Conservation (phyloP, 2,797 vertebrate species). For the Anguilla pacifica region DNA sequence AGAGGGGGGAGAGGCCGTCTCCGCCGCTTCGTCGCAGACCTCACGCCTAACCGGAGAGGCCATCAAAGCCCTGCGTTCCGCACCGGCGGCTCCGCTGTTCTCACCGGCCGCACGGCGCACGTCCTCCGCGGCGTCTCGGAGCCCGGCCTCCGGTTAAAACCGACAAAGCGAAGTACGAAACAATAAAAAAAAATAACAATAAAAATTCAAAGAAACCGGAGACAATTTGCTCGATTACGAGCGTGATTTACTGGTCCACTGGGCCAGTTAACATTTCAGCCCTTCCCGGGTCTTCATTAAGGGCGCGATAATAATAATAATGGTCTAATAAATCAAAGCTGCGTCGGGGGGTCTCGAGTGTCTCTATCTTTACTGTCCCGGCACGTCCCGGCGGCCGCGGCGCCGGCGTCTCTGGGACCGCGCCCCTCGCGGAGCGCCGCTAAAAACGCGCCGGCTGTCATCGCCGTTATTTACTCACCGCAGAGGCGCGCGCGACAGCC, state of each 20-base stretch:
- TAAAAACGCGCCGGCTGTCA: not conserved
- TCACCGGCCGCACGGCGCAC: not conserved
- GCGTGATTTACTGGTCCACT: constrained; percentile 5
- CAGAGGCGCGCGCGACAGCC: not conserved
- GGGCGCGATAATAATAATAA: constrained; percentile 6
- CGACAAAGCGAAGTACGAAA: not conserved
- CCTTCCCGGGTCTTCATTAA: constrained; percentile 2
- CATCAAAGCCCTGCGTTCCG: not conserved
- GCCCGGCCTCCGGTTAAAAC: not conserved
- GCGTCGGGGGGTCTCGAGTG: not conserved
- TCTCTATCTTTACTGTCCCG: constrained; percentile 4
- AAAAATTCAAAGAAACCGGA: not conserved
- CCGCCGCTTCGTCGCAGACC: not conserved
- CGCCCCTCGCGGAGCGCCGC: not conserved
- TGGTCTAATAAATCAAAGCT: constrained; percentile 8
- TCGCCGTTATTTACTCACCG: not conserved
- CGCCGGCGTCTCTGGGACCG: not conserved
- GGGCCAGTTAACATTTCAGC: not conserved
- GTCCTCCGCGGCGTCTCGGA: not conserved
- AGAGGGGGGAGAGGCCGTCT: not conserved
- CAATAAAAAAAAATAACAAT: not conserved
- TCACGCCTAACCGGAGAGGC: not conserved
- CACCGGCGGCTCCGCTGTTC: not conserved
- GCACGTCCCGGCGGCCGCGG: not conserved
- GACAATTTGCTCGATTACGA: not conserved